A percentile compares a stretch with the other conserved stretches of the same genome.
Conservation (phyloP, 2,113 vertebrate genomes). For the Neomonachus schauinslandi region DNA sequence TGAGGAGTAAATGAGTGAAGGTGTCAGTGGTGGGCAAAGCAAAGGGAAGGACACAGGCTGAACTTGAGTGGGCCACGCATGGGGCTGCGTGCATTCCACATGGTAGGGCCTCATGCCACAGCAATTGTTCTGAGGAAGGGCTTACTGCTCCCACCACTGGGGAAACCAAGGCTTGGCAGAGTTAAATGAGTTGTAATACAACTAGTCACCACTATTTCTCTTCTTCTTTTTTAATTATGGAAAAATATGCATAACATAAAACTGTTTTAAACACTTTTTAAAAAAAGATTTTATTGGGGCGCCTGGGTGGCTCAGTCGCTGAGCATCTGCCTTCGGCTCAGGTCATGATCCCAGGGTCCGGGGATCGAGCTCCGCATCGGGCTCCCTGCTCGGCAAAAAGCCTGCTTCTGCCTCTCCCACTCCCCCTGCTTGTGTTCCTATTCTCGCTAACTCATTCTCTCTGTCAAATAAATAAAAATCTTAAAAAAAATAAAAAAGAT, state of each 20-base stretch:
- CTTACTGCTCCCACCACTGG: background rate
- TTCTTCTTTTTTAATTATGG: background rate
- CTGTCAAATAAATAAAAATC: too few relatives aligned
- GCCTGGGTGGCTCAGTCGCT: too few relatives aligned
- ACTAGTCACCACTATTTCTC: background rate
- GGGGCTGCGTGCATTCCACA: fast-evolving
- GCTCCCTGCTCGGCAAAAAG: too few relatives aligned
- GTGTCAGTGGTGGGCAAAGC: background rate
- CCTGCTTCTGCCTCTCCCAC: too few relatives aligned
- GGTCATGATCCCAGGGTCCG: too few relatives aligned
- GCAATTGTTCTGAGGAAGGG: background rate
- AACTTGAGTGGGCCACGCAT: fast-evolving
- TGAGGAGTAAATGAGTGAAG: background rate
- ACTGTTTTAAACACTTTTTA: background rate
- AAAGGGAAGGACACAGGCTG: background rate
- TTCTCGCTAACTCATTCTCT: too few relatives aligned
- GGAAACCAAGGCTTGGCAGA: background rate
- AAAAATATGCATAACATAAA: background rate
- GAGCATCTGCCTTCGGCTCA: too few relatives aligned
- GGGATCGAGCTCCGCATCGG: too few relatives aligned
- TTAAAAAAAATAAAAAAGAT: too few relatives aligned
- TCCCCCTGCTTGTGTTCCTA: too few relatives aligned
- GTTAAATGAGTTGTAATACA: background rate
- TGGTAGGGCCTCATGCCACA: background rate
- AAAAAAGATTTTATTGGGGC: too few relatives aligned